These are phyloP conservation scores for Chymomyza procnemis DNA, from an alignment of 2,888 invertebrate genomes.

Conservation along the genomic window DNA sequence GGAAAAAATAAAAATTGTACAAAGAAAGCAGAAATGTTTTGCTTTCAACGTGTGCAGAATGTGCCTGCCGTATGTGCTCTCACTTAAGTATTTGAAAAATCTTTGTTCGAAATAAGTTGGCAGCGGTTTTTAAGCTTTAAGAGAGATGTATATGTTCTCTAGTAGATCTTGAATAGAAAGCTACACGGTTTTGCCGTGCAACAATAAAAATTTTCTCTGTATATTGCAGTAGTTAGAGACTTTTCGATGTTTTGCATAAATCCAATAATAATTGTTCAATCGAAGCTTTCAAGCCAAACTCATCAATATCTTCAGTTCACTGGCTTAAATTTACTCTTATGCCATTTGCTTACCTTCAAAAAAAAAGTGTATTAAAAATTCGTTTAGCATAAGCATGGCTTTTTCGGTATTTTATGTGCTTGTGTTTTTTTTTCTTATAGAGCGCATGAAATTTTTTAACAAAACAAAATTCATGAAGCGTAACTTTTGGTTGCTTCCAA, in stretches of 20 bases:
- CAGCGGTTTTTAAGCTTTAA: too few relatives aligned
- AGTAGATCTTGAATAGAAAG: too few relatives aligned
- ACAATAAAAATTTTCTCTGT: too few relatives aligned
- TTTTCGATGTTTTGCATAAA: too few relatives aligned
- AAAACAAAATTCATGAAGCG: conserved; percentile 39
- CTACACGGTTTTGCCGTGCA: too few relatives aligned
- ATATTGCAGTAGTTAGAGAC: too few relatives aligned
- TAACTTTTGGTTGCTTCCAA: conserved; percentile 2
- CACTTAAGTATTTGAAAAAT: neutral
- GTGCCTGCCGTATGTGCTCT: neutral
- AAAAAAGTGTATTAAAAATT: neutral
- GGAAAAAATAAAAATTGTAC: neutral
- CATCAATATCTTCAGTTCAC: too few relatives aligned
- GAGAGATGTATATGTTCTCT: too few relatives aligned
- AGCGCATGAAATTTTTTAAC: conserved; percentile 4
- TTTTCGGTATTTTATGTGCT: conserved; percentile 1
- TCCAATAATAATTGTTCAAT: too few relatives aligned
- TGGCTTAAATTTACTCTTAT: too few relatives aligned
- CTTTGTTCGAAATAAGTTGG: neutral
- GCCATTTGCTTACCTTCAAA: neutral
- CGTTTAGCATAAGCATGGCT: neutral
- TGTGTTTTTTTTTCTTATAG: conserved; percentile 25
- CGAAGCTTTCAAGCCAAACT: too few relatives aligned
- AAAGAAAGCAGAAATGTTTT: neutral
- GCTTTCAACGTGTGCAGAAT: neutral